phyloP scores from a whole-genome alignment of 2,113 vertebrate genomes.

The Lophotis ruficrista region DNA sequence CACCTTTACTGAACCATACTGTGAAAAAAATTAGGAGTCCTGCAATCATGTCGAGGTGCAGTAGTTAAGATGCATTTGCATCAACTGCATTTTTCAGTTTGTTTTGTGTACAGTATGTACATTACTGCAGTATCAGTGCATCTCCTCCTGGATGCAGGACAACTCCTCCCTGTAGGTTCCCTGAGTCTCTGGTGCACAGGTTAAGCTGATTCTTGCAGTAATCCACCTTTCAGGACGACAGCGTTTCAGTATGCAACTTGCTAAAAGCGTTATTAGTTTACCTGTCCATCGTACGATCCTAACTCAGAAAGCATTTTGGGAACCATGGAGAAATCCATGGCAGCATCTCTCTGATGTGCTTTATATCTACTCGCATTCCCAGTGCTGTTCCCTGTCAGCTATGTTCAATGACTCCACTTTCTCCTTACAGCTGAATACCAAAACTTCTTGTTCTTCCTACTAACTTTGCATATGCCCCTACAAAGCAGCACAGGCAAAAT shows the following conservation, averaged over 20 bases:
- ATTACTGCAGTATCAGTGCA: neutral
- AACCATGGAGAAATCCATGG: neutral
- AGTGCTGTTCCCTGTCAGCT: neutral
- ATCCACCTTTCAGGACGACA: neutral
- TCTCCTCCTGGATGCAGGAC: neutral
- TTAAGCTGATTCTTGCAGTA: neutral
- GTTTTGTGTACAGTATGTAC: neutral
- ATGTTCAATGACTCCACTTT: neutral
- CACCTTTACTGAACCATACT: neutral
- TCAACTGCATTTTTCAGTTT: neutral
- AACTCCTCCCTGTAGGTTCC: neutral
- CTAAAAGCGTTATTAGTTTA: neutral
- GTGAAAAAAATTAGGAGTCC: neutral
- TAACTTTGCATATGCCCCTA: neutral
- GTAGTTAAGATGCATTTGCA: neutral
- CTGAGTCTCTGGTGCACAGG: neutral
- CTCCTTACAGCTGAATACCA: neutral
- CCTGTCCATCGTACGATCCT: neutral
- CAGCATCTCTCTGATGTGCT: neutral
- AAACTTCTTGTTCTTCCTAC: neutral
- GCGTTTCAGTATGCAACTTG: neutral
- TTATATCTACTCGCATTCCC: neutral
- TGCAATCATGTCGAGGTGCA: neutral
- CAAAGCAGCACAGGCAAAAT: neutral
- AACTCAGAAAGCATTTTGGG: neutral